A percentile compares a stretch with the other conserved stretches of the same genome.
These are phyloP conservation scores for Mandrillus leucophaeus DNA, from an alignment of 2,113 vertebrate genomes.

Conservation along the genomic window DNA sequence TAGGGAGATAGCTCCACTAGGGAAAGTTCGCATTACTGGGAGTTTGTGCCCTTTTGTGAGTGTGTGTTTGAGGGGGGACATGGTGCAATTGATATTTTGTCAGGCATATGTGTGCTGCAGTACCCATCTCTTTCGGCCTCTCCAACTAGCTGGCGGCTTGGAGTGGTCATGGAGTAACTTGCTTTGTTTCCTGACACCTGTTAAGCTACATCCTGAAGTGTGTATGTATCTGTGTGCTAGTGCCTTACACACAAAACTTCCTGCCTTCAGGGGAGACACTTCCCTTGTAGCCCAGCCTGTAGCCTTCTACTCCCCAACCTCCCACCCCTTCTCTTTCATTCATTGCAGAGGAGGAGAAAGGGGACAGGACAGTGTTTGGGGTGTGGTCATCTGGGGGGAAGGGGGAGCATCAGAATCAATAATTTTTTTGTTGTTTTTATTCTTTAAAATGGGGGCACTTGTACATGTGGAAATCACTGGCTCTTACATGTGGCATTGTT, in stretches of 20 bases:
- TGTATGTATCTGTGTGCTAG: neutral
- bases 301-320: neutral
- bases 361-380: slow-evolving; percentile 42
- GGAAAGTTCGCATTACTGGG: slow-evolving; percentile 43
- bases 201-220: slow-evolving; percentile 68
- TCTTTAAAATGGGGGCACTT: slow-evolving; percentile 39
- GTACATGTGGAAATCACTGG: neutral
- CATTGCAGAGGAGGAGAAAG: slow-evolving; percentile 28
- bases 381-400: slow-evolving; percentile 59
- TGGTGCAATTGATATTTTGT: neutral
- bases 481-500: neutral
- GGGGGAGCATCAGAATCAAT: neutral
- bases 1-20: neutral
- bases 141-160: neutral
- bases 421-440: neutral
- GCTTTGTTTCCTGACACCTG: slow-evolving; percentile 74
- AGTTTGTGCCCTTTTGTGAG: neutral
- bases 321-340: slow-evolving; percentile 39
- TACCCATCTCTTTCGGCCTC: neutral
- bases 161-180: slow-evolving; percentile 38
- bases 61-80: neutral
- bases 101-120: neutral
- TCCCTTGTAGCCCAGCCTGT: neutral
- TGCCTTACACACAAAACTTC: slow-evolving; percentile 51
- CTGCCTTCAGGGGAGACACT: slow-evolving; percentile 18